Evolutionary conservation across 2,113 vertebrate species (phyloP), one percentile per base, ranked within the genome.

Genomic region (Crypturellus undulatus): DNA sequence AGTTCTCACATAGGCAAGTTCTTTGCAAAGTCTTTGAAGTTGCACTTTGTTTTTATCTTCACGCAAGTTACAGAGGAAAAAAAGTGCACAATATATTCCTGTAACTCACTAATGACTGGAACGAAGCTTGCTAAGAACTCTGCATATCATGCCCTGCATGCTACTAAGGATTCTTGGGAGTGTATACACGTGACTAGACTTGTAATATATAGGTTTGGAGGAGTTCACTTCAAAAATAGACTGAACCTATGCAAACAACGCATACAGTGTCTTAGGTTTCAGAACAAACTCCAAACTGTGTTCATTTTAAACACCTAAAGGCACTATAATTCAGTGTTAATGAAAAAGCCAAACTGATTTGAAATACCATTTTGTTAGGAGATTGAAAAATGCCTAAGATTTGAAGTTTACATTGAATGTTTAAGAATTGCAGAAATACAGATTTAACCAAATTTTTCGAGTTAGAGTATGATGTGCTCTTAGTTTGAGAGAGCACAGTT

Each of bases 271-370:
- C 68, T 93, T 79, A 56, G 3, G 17, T 91, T 93, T 82, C 43
- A 84, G 79, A 94, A 94, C 72, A 93, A 93, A 86, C 62, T 90
- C n/a, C 60, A 94, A 87, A 42, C 91, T 90, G 76, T 87, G 65
- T 75, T 59, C 12, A 32, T 87, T 92, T 84, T 83, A 84, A 92
- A 87, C 93, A 95, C 79, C 88, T 86, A 96, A 97, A 98, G 95
- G 91, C 81, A 97, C 94, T 94, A 90, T 51, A 94, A 84, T 75
- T 21, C 26, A 34, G 71, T 71, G 69, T 95, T 77, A 63, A 81
- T 18, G 15, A 92, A 79, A 95, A 95, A 62, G 90, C 32, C 63
- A 83, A 77, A 59, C 77, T 32, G 22, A 30, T 88, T 94, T 82
- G 49, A 87, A 96, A 40, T 72, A 90, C 21, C 5, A 70, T 87